phyloP scores from a whole-genome alignment of 1,140 invertebrate genomes.

The Glossosoma conforme region DNA sequence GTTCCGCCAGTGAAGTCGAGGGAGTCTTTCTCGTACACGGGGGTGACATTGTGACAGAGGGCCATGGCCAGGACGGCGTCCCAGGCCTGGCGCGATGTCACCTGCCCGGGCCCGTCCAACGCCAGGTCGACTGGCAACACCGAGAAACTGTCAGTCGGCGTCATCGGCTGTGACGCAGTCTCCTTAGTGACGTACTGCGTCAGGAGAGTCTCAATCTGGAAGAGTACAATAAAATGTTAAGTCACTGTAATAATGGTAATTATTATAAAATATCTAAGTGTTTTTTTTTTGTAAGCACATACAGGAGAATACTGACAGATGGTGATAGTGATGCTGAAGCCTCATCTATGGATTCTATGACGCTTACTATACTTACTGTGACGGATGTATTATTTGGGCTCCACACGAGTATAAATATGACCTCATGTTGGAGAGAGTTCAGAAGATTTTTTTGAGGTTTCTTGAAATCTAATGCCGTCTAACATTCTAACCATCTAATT shows the following conservation, averaged over 20 bases:
- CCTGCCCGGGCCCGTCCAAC: constrained; percentile 16
- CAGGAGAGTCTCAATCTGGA: constrained; percentile 43
- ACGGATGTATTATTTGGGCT: too few relatives aligned
- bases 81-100: constrained; percentile 58
- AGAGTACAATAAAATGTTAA: constrained; percentile 7
- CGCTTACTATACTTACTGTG: too few relatives aligned
- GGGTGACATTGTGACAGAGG: constrained; percentile 98
- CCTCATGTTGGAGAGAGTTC: too few relatives aligned
- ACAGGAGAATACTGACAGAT: too few relatives aligned
- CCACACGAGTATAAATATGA: too few relatives aligned
- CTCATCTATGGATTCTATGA: too few relatives aligned
- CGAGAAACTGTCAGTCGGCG: constrained; percentile 27
- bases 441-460: too few relatives aligned
- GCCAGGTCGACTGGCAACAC: neutral
- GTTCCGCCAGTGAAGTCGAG: constrained; percentile 36
- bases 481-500: too few relatives aligned
- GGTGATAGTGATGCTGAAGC: too few relatives aligned
- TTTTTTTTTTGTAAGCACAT: too few relatives aligned
- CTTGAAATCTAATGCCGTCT: too few relatives aligned
- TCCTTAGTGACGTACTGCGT: constrained; percentile 47
- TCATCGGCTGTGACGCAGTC: constrained; percentile 34
- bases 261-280: too few relatives aligned
- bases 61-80: constrained; percentile 93
- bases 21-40: constrained; percentile 75
- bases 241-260: neutral